Base-by-base conservation (phyloP, 2,888 invertebrate species). In the Rotaria sp. region DNA sequence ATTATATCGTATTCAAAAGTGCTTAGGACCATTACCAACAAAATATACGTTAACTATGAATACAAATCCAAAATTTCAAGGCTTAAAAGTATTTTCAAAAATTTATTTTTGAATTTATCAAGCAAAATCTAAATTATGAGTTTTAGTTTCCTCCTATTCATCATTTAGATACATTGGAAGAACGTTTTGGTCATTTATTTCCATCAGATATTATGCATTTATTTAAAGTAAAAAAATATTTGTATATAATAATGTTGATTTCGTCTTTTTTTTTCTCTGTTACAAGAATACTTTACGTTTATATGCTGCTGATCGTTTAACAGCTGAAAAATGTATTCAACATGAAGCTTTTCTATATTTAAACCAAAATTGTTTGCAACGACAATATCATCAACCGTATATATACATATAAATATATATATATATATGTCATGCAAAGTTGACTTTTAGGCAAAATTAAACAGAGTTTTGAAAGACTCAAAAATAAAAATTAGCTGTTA, bases 1-100 rank as follows among this genome's bases (percentile, higher is more conserved):
- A 88, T 89, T 91, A 59, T 91, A 90, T 88, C 89, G 90, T 84
- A 91, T 91, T 84, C 91, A 91, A 89, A 90, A 90, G 87, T 89
- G 90, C 84, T 87, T 90, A 30, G 91, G 91, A 18, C 89, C 90
- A 7, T 88, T 91, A n/a, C 90, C 91, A 5, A 88, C 90, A 2
- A 89, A 90, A 84, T 90, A 91, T 88, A 90, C 91, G 90, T 89
- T 89, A 85, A 88, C 90, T 87, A 90, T 91, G 88, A 89, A 89
- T 86, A 89, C 88, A 84, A 91, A 91, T 86, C 89, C 90, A 3
- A 87, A 90, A 50, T 91, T 91, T 87, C 89, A 89, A 84, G 90
- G 91, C 2, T 88, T 91, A 50, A 91, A 90, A 90, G 91, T 91
- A 86, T 45, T 85, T 38, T 30, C 0, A 8, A 18, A 30, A 30